These are phyloP conservation scores for Listronotus bonariensis DNA, from an alignment of 1,140 invertebrate species.

Conservation along the genomic window DNA sequence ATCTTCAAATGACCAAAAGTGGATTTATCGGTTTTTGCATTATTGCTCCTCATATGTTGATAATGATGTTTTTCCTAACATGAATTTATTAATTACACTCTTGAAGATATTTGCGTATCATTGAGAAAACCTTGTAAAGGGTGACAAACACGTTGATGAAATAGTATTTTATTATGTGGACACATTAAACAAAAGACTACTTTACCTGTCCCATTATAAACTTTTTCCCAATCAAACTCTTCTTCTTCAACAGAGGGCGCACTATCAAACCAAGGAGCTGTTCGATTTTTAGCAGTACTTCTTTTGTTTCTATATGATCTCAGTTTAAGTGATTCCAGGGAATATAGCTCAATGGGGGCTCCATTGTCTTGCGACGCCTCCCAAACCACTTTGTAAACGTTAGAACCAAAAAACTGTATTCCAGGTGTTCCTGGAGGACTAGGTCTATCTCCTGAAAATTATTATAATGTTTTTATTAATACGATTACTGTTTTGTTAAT, in stretches of 20 bases:
- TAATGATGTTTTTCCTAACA: too few relatives aligned
- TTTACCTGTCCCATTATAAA: constrained; percentile 80
- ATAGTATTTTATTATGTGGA: too few relatives aligned
- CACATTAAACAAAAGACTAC: constrained; percentile 19
- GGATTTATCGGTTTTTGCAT: too few relatives aligned
- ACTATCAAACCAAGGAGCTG: constrained; percentile 47
- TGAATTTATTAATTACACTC: too few relatives aligned
- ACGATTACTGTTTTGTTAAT: too few relatives aligned
- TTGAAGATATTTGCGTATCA: too few relatives aligned
- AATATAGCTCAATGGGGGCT: constrained; percentile 64
- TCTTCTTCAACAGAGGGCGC: constrained; percentile 57
- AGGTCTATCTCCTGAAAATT: constrained; percentile 65
- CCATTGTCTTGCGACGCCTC: constrained; percentile 70
- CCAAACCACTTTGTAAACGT: constrained; percentile 76
- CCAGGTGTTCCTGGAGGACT: constrained; percentile 69
- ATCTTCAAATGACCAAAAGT: too few relatives aligned
- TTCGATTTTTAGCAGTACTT: constrained; percentile 45
- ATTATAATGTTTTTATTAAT: background rate
- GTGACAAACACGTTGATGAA: too few relatives aligned
- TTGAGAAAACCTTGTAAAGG: too few relatives aligned
- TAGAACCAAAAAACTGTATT: constrained; percentile 65
- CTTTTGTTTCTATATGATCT: constrained; percentile 48
- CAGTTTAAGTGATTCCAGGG: constrained; percentile 60
- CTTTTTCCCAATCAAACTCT: constrained; percentile 64
- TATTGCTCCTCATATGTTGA: too few relatives aligned